Evolutionary conservation across 2,888 invertebrate species (phyloP).

Genomic region (Dexiosoma caninum): DNA sequence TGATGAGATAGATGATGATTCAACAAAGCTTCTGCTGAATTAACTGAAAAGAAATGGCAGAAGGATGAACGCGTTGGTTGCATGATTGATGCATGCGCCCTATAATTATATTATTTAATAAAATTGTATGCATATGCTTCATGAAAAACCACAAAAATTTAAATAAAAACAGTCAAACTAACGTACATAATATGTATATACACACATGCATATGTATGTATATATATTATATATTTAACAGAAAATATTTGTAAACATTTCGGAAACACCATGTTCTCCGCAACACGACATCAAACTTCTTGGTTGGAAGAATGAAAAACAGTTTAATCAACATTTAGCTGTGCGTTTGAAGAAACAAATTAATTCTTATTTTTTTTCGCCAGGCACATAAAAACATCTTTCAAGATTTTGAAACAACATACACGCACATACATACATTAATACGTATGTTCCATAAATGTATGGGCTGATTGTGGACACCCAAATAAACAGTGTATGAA

Average conservation of each 20-base stretch:
- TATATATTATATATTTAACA: no score
- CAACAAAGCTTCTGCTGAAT: slow-evolving; percentile 2
- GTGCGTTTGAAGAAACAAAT: not conserved
- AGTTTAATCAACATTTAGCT: not conserved
- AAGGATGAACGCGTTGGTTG: slow-evolving; percentile 27
- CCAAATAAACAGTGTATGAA: not conserved
- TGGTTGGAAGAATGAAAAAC: no score
- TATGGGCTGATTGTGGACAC: slow-evolving; percentile 17
- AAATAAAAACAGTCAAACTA: no score
- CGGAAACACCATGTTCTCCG: no score
- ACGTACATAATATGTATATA: not conserved
- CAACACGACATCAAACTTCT: not conserved
- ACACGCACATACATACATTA: no score
- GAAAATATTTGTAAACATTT: no score
- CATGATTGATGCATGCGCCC: slow-evolving; percentile 65
- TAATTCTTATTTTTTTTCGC: not conserved
- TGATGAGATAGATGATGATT: no score
- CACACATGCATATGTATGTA: not conserved
- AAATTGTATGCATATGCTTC: slow-evolving; percentile 75
- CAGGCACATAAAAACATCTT: no score
- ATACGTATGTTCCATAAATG: no score
- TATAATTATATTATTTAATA: slow-evolving; percentile 76
- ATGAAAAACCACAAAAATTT: slow-evolving; percentile 65
- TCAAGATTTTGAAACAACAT: no score
- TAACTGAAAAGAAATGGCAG: not conserved